Base-by-base conservation (phyloP, 2,113 vertebrate species). In the Apteryx mantelli region DNA sequence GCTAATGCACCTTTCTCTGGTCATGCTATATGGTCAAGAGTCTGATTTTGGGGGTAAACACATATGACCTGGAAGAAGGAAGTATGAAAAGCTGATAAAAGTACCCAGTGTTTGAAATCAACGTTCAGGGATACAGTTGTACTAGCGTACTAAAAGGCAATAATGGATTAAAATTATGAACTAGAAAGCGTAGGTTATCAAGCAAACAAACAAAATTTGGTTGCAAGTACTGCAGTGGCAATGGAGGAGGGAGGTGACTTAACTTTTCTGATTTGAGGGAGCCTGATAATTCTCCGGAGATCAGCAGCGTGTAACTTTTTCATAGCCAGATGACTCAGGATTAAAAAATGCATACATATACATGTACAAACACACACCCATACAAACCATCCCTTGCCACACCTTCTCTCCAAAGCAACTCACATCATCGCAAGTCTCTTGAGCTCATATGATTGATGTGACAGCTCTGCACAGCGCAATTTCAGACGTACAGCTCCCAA, bases 51-150 rank as follows among this genome's bases (percentile, higher is more conserved):
- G 53, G 60, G 38, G 26, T 2, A 48, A 13, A 71, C 1, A 7
- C 2, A 5, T 7, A 21, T 22, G 8, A 12, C 1, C 21, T 7
- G 46, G 46, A 68, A 65, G 38, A 25, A 79, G 6, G 5, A 63
- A 3, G 11, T 12, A 25, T 4, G 3, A 78, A 34, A 66, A 78
- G 19, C 4, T 58, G 55, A 58, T 52, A 60, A 30, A 75, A 71
- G 28, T 5, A 60, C 0, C 0, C 24, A 30, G 11, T 71, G 24
- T 32, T 53, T 46, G 20, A 91, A 90, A 50, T 52, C n/a, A 65
- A 7, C 4, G 44, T 65, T 79, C 11, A 88, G 85, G 17, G 48
- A 61, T 18, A 17, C 17, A 70, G 38, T 4, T 46, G 14, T 28
- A 55, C 50, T 63, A 42, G 32, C n/a, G 24, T 26, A 60, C n/a